phyloP scores from a whole-genome alignment of 2,888 invertebrate genomes.

The Trisateles emortualis region DNA sequence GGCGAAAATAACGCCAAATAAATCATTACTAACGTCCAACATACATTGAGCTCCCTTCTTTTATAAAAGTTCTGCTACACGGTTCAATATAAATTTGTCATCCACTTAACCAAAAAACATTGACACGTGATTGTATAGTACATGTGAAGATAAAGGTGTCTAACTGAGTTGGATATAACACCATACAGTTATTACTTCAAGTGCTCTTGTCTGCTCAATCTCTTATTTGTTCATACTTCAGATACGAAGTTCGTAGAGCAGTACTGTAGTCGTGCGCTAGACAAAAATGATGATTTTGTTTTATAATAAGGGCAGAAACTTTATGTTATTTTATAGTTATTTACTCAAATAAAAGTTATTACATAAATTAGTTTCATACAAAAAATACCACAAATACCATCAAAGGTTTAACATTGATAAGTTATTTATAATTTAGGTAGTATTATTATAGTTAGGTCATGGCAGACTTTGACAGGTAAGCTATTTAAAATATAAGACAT shows the following conservation, averaged over 20 bases:
- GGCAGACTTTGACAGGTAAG: too few species aligned
- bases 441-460: too few species aligned
- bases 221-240: constrained; percentile 52
- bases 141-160: constrained; percentile 10
- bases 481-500: too few species aligned
- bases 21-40: constrained; percentile 45
- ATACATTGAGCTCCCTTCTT: constrained; percentile 31
- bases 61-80: constrained; percentile 10
- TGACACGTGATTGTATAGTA: constrained; percentile 9
- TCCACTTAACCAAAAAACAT: constrained; percentile 16
- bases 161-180: constrained; percentile 24
- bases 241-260: constrained; percentile 19
- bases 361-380: too few species aligned
- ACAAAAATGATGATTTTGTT: background rate
- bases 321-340: background rate
- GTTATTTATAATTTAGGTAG: too few species aligned
- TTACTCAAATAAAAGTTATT: too few species aligned
- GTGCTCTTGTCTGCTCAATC: constrained; percentile 59
- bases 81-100: constrained; percentile 26
- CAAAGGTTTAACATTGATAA: too few species aligned
- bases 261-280: background rate
- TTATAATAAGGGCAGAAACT: background rate
- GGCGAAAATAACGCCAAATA: constrained; percentile 46
- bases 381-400: too few species aligned
- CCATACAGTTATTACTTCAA: constrained; percentile 61